These are phyloP conservation scores for Pomatorhinus ruficollis DNA, from an alignment of 2,113 vertebrate species.

Conservation along the genomic window DNA sequence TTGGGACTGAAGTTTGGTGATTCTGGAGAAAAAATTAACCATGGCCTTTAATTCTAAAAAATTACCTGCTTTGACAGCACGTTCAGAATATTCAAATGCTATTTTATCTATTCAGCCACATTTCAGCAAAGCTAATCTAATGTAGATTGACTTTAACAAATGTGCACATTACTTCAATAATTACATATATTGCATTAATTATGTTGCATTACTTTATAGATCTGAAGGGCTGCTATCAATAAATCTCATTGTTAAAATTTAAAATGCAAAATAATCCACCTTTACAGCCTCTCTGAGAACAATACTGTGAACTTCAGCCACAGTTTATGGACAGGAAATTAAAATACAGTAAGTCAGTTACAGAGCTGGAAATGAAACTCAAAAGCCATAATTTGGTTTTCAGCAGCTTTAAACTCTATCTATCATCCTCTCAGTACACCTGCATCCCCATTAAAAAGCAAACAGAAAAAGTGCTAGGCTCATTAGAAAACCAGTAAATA, in stretches of 20 bases:
- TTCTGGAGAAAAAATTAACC: background rate
- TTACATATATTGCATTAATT: background rate
- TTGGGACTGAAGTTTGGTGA: background rate
- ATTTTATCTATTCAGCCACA: background rate
- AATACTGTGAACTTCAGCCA: background rate
- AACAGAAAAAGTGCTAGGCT: background rate
- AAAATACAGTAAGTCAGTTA: constrained; percentile 36
- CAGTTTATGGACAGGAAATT: constrained; percentile 49
- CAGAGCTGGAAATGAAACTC: constrained; percentile 1
- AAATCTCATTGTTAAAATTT: background rate
- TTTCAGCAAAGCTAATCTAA: background rate
- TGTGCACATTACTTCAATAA: background rate
- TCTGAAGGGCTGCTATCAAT: background rate
- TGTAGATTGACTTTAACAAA: background rate
- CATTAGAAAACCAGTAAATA: background rate
- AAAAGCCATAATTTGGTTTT: constrained; percentile 14
- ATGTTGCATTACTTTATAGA: background rate
- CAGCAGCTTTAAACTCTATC: background rate
- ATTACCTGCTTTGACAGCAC: background rate
- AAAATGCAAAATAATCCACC: constrained; percentile 2
- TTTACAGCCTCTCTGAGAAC: background rate
- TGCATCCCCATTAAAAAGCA: background rate
- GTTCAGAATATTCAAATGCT: background rate
- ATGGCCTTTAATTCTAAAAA: background rate
- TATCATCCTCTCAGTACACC: background rate